Conservation (phyloP, 2,113 vertebrate genomes). For the Cygnus buccinator region DNA sequence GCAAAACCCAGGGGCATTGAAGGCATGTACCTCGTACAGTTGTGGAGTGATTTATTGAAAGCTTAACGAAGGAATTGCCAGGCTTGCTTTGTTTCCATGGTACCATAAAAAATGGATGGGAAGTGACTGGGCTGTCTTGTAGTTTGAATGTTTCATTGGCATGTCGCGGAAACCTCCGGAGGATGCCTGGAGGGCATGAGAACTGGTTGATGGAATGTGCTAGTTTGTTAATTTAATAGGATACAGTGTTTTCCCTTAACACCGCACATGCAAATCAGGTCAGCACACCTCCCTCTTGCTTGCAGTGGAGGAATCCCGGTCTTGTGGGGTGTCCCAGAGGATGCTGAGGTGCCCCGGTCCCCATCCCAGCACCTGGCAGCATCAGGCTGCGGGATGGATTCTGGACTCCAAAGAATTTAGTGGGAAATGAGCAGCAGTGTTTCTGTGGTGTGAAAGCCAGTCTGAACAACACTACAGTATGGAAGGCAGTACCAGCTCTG, state of each 20-base stretch:
- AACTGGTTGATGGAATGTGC: conserved; percentile 61
- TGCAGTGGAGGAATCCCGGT: background rate
- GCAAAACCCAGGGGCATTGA: background rate
- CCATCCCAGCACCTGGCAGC: fast-evolving
- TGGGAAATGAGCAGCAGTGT: conserved; percentile 10
- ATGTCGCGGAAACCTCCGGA: conserved; percentile 64
- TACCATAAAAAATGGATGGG: conserved; percentile 70
- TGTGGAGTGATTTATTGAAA: conserved; percentile 59
- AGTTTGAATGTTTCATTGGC: conserved; percentile 64
- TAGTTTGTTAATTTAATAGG: conserved; percentile 70
- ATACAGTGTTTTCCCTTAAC: conserved; percentile 45
- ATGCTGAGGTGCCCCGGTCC: background rate
- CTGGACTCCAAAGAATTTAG: background rate
- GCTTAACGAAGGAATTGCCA: conserved; percentile 35
- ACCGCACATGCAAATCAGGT: conserved; percentile 40
- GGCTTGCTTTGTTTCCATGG: conserved; percentile 68
- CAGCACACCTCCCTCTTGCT: background rate
- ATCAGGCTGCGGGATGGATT: background rate
- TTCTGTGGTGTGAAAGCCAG: background rate
- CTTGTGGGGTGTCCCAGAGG: background rate
- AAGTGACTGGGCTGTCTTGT: conserved; percentile 68
- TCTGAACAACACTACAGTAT: background rate
- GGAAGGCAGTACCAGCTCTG: background rate
- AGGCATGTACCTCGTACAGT: background rate
- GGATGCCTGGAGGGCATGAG: conserved; percentile 67